phyloP scores from a whole-genome alignment of 2,113 vertebrate genomes.

The Siniperca chuatsi region DNA sequence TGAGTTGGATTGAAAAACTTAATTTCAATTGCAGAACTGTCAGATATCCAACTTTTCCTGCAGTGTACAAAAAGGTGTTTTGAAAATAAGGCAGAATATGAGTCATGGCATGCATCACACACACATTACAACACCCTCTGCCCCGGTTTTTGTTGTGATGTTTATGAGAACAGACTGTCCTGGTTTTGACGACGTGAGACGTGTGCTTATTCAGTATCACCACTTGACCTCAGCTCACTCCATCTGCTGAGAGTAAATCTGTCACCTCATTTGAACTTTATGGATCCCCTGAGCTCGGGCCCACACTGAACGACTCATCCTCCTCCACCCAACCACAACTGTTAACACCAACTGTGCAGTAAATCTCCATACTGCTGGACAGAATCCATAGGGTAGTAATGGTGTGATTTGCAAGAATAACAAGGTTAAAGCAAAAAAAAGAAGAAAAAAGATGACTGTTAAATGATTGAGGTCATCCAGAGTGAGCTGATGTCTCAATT shows the following conservation, averaged over 20 bases:
- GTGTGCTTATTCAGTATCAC: conserved; percentile 40
- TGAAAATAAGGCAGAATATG: conserved; percentile 39
- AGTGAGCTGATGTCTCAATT: conserved; percentile 25
- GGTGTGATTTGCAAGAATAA: background rate
- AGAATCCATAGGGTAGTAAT: background rate
- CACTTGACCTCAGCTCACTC: conserved; percentile 56
- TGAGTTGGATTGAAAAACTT: conserved; percentile 1
- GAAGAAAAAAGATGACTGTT: background rate
- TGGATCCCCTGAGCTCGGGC: conserved; percentile 22
- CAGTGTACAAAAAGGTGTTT: conserved; percentile 7
- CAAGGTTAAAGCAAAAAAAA: background rate
- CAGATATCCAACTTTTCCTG: conserved; percentile 38
- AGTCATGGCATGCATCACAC: conserved; percentile 52
- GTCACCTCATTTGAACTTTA: conserved; percentile 65
- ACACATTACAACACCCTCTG: conserved; percentile 46
- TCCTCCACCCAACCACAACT: conserved; percentile 12
- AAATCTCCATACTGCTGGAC: conserved; percentile 22
- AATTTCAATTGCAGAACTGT: conserved; percentile 2
- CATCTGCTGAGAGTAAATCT: conserved; percentile 55
- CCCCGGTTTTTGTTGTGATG: conserved; percentile 30
- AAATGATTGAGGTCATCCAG: conserved; percentile 1
- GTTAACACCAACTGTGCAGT: conserved; percentile 15
- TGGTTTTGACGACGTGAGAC: conserved; percentile 48
- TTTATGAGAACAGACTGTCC: conserved; percentile 64
- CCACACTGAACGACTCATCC: conserved; percentile 2